Percentiles rank a stretch among this genome's conserved stretches.
Evolutionary conservation across 2,113 vertebrate species (phyloP).

Genomic region (Egretta garzetta): DNA sequence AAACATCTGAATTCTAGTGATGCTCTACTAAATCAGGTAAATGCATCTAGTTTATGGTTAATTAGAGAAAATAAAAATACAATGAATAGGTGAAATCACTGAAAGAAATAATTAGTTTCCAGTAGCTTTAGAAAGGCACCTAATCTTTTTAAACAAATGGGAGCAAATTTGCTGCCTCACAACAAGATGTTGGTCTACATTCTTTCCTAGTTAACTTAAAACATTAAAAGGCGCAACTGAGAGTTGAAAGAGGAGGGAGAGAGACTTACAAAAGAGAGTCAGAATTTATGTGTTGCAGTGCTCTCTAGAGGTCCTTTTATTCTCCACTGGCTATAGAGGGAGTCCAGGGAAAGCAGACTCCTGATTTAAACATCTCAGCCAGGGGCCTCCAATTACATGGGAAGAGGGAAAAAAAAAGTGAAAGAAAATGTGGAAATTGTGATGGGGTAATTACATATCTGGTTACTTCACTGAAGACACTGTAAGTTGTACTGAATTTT

Average conservation of each 20-base stretch:
- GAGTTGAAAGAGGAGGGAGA: not conserved
- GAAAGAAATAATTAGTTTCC: not conserved
- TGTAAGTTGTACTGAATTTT: not conserved
- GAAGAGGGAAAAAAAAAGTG: not conserved
- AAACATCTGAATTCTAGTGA: not conserved
- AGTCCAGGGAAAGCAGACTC: not conserved
- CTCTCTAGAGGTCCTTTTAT: constrained; percentile 12
- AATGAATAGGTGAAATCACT: not conserved
- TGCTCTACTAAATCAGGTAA: not conserved
- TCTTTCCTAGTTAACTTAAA: not conserved
- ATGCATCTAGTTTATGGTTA: not conserved
- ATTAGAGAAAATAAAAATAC: not conserved
- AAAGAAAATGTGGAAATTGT: not conserved
- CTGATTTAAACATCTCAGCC: not conserved
- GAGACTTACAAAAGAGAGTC: not conserved
- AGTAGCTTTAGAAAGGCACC: not conserved
- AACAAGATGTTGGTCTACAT: not conserved
- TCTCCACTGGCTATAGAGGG: not conserved
- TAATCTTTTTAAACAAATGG: not conserved
- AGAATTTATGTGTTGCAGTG: constrained; percentile 25
- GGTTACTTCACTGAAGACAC: not conserved
- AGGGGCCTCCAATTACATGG: not conserved
- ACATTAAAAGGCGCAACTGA: not conserved
- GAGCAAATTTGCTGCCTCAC: not conserved
- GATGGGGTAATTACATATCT: rapidly evolving